Evolutionary conservation across 2,888 invertebrate genomes (phyloP), one percentile per base, ranked within the genome.

Genomic region (Cantharis rustica): DNA sequence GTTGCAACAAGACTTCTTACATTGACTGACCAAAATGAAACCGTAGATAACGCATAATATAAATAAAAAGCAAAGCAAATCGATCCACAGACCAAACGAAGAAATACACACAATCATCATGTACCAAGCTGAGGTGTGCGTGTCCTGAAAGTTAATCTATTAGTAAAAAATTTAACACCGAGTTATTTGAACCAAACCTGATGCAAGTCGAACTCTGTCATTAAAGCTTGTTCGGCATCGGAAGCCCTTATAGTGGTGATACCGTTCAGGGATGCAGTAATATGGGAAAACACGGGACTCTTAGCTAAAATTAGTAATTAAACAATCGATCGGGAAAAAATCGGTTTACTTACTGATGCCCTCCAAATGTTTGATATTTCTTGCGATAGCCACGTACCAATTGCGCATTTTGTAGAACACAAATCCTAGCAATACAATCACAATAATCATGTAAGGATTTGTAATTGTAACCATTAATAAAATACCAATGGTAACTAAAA

Each of bases 271-370:
- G 95, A 93, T 0, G 96, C 93, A 61, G 94, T 94, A 82, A 97
- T 91, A 86, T 97, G 96, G 0, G 96, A 95, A 86, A 96, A 96
- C 0, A 98, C 94, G 0, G 97, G 97, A 88, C 96, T 96, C 79
- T 95, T 92, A 72, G 93, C 95, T 89, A 90, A 86, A 66, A 66
- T 47, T 47, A 96, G 1, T 1, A n/a, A n/a, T n/a, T 47, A 7
- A 47, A 47, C n/a, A 27, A 10, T 66, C n/a, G 17, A 27, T 68
- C 69, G 16, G 63, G 26, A 68, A 26, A 61, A 23, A 61, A 61
- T 75, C 0, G 13, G 3, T n/a, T 47, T 70, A 83, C 86, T 87
- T 86, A 90, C 90, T 88, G 69, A 87, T 86, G 72, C 90, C 90
- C 84, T 90, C 90, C 10, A 90, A 87, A 88, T 92, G 90, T 88